Percentiles rank a stretch among this genome's conserved stretches.
Conservation (phyloP, 1,140 invertebrate genomes). For the Panagrolaimus sp. region DNA sequence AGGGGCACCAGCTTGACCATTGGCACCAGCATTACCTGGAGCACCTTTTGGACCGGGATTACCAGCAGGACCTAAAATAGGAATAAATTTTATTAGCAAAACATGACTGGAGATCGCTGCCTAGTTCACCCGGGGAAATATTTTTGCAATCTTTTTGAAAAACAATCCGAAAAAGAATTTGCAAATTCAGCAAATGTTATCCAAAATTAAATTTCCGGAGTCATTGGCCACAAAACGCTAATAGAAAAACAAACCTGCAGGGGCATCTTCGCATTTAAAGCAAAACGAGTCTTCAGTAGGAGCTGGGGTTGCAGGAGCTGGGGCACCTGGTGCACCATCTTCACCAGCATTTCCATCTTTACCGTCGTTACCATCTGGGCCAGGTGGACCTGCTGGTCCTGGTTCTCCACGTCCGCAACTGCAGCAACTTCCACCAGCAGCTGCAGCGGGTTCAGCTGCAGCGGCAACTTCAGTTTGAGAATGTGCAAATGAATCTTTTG, state of each 20-base stretch:
- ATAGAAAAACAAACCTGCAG: slow-evolving; percentile 2
- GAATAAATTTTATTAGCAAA: too few relatives aligned
- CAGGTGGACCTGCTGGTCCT: slow-evolving; percentile 28
- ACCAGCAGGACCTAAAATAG: slow-evolving; percentile 11
- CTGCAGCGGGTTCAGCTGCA: slow-evolving; percentile 3
- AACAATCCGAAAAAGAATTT: too few relatives aligned
- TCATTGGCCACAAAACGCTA: too few relatives aligned
- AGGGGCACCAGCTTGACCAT: slow-evolving; percentile 14
- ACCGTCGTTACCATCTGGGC: slow-evolving; percentile 29
- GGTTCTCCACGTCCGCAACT: slow-evolving; percentile 29
- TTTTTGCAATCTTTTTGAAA: too few relatives aligned
- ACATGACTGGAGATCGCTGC: too few relatives aligned
- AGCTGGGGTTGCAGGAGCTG: slow-evolving; percentile 10
- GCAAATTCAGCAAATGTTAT: too few relatives aligned
- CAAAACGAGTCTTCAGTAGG: slow-evolving; percentile 25
- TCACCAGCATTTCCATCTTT: slow-evolving; percentile 21
- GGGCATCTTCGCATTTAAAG: slow-evolving; percentile 26
- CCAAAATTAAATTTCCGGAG: too few relatives aligned
- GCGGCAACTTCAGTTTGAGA: slow-evolving; percentile 5
- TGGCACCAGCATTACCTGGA: slow-evolving; percentile 12
- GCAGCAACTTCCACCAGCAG: slow-evolving; percentile 26
- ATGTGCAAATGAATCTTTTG: background rate
- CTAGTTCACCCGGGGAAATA: too few relatives aligned
- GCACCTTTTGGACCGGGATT: slow-evolving; percentile 16
- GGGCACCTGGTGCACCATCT: slow-evolving; percentile 17